Base-by-base conservation (phyloP, 30 jellyfish, hydroid and myxozoan genomes). In the Aurelia aurita complex sp. Pacific region DNA sequence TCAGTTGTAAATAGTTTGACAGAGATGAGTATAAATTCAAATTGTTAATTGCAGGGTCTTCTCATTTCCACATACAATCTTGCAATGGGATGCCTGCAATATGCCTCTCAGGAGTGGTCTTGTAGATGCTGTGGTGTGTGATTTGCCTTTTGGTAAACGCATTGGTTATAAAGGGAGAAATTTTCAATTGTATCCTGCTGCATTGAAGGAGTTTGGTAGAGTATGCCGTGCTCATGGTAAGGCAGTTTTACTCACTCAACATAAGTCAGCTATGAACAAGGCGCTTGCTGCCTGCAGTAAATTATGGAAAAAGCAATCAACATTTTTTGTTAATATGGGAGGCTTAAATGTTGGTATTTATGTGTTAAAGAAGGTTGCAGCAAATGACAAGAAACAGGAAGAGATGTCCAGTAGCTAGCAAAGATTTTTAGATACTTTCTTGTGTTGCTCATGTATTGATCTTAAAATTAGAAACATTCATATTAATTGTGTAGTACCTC, bases 121-220 rank as follows among this genome's bases (percentile, higher is more conserved):
- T 19, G 88, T 93, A 51, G 97, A 93, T 77, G 95, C 69, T 6
- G 18, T 93, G 42, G 97, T 93, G 12, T 74, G 92, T 57, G 98
- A 93, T 68, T 78, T 93, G 50, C 98, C 98, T 1, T 93, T 93
- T 79, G 98, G 98, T 40, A 93, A 88, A 73, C 94, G 92, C 29
- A 82, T 93, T 66, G 98, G 98, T 75, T 77, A 78, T 52, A 93
- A 77, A 74, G 91, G 86, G 70, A 77, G 89, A 57, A 93, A 93
- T 57, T 73, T 83, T 92, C 59, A 36, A 8, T 72, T 93, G 85
- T 93, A 93, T 73, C 97, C 97, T 68, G 85, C 79, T 16, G 97
- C 94, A 15, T 65, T 93, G 62, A 54, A 66, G n/a, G 98, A 93
- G 78, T 68, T 85, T 77, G 98, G 94, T 13, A 66, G 98, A 18